Percentiles rank a stretch among this genome's conserved stretches.
phyloP scores from a whole-genome alignment of 2,113 vertebrate species.

The Stegostoma tigrinum region DNA sequence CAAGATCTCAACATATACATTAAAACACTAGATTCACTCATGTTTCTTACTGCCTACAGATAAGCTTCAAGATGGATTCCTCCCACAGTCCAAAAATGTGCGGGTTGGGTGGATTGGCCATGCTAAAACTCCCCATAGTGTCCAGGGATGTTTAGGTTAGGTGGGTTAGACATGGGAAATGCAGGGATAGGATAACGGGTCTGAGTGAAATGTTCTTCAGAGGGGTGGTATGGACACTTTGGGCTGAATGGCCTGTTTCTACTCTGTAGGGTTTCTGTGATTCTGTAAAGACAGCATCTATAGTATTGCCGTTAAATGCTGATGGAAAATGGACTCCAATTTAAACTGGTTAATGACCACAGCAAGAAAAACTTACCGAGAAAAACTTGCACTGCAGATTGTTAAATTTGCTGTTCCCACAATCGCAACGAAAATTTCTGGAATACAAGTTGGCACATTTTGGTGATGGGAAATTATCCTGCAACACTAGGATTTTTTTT shows the following conservation, averaged over 20 bases:
- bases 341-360: neutral
- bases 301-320: neutral
- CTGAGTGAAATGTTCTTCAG: too few species aligned
- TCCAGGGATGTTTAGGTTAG: too few species aligned
- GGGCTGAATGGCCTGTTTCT: too few species aligned
- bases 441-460: conserved; percentile 21
- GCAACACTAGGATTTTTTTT: neutral
- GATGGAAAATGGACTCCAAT: neutral
- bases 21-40: neutral
- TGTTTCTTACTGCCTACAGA: neutral
- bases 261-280: too few species aligned
- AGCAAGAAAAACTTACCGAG: conserved; percentile 61
- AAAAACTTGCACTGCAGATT: conserved; percentile 77
- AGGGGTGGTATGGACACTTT: too few species aligned
- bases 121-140: too few species aligned
- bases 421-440: conserved; percentile 92
- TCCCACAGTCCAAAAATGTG: too few species aligned
- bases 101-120: too few species aligned
- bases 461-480: neutral
- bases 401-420: conserved; percentile 86
- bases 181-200: too few species aligned
- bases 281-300: neutral
- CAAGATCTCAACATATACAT: neutral
- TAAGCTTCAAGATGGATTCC: neutral
- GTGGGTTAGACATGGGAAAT: too few species aligned